phyloP scores from a whole-genome alignment of 2,113 vertebrate species.

The Sterna hirundo region DNA sequence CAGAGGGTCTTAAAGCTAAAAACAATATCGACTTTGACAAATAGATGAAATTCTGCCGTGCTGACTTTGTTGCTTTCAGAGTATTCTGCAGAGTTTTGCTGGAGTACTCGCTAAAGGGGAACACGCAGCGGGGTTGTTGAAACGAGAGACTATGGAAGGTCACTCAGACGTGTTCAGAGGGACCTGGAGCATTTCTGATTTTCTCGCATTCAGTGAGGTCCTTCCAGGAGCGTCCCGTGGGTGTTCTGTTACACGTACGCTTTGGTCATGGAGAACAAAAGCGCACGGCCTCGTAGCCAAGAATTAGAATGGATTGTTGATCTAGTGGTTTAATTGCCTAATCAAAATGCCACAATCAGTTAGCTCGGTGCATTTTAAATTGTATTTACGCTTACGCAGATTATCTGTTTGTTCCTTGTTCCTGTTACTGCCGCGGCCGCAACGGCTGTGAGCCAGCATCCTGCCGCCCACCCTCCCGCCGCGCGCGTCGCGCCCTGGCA shows the following conservation, averaged over 20 bases:
- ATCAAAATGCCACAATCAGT: not conserved
- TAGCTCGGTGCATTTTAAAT: not conserved
- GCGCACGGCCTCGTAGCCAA: not conserved
- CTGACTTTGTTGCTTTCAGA: slow-evolving; percentile 55
- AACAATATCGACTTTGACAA: slow-evolving; percentile 22
- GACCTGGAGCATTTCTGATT: not conserved
- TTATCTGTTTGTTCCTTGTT: not conserved
- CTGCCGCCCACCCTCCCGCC: not conserved
- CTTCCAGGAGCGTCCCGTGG: not conserved
- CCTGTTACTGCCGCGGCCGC: not conserved
- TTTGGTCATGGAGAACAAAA: not conserved
- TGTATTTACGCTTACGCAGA: not conserved
- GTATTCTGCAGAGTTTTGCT: slow-evolving; percentile 42
- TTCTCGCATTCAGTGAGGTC: not conserved
- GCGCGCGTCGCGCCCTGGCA: not conserved
- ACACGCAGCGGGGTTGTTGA: not conserved
- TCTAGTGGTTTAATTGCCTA: not conserved
- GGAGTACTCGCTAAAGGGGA: not conserved
- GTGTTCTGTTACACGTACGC: not conserved
- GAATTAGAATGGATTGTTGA: not conserved
- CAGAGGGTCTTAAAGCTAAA: slow-evolving; percentile 2
- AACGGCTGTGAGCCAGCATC: not conserved
- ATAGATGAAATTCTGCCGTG: slow-evolving; percentile 36
- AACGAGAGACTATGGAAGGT: slow-evolving; percentile 20
- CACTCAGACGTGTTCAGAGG: not conserved